phyloP scores from a whole-genome alignment of 1,140 invertebrate species.

The Holcopasites calliopsidis region DNA sequence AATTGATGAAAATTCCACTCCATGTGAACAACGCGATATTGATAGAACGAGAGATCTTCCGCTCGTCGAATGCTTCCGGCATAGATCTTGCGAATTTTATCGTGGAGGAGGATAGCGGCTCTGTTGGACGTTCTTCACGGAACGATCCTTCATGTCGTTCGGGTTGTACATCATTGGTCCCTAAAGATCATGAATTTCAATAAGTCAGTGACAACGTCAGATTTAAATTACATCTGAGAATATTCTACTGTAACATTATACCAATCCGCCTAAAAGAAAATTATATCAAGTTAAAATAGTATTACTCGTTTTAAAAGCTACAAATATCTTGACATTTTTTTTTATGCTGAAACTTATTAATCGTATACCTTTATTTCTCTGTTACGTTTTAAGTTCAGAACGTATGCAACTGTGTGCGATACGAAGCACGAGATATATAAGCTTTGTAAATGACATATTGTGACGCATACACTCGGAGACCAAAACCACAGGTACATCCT shows the following conservation, averaged over 20 bases:
- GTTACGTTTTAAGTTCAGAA: conserved; percentile 22
- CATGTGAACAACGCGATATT: conserved; percentile 26
- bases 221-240: neutral
- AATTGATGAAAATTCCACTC: conserved; percentile 13
- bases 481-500: conserved; percentile 37
- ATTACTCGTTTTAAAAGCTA: neutral
- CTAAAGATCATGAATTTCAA: conserved; percentile 53
- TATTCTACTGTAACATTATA: neutral
- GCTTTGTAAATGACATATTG: conserved; percentile 4
- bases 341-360: too few relatives aligned
- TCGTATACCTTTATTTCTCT: neutral
- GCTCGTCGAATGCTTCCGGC: too few relatives aligned
- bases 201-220: neutral
- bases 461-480: conserved; percentile 25
- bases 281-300: neutral
- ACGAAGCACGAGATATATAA: conserved; percentile 21
- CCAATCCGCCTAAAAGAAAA: neutral
- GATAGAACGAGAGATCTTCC: neutral
- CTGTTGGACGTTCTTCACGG: conserved; percentile 60
- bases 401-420: neutral
- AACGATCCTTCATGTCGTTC: conserved; percentile 68
- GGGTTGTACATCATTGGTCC: conserved; percentile 76
- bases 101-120: conserved; percentile 72
- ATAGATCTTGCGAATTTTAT: conserved; percentile 59
- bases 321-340: too few relatives aligned